Base-by-base conservation (phyloP, 2,888 invertebrate genomes). In the Melipona beecheii region DNA sequence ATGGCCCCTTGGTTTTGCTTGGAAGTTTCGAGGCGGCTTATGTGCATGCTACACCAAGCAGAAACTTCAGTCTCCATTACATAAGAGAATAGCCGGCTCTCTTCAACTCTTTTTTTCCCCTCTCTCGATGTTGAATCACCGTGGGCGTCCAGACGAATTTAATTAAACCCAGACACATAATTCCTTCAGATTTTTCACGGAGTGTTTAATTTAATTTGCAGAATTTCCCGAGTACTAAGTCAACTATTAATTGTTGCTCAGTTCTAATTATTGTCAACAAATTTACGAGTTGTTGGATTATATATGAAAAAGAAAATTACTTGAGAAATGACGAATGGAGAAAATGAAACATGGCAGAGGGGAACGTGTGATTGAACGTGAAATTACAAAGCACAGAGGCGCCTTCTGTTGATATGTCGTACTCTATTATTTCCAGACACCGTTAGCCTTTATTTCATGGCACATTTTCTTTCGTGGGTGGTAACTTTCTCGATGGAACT, bases 11-110 rank as follows among this genome's bases (percentile, higher is more conserved):
- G 82, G 83, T 79, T 81, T 89, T 86, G 83, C 66, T 83, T 84
- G 49, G 60, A 74, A 71, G 71, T 80, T 75, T 69, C 66, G 73
- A 81, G 78, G 75, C 70, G 74, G 86, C 80, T 85, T 82, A 79
- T 80, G 83, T 92, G 89, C 90, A 92, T 86, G 92, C 92, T 92
- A 92, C 84, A 86, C 91, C 89, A 83, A 92, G 92, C 92, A 91
- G 91, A 92, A 92, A 92, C 90, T 91, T 85, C 89, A 80, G 81
- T 85, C 86, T 75, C 75, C 86, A 88, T 92, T 92, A 92, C 91
- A 87, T 92, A 92, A 92, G 90, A 90, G 89, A 87, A 90, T 90
- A 87, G 87, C 76, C 85, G 80, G 77, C 82, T 60, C 79, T 75
- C 78, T 83, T 83, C 62, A 6, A 65, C 54, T 65, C 64, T 68